Evolutionary conservation across 2,797 vertebrate species (phyloP), one percentile per base, ranked within the genome.

Genomic region (Sebastolobus alascanus): DNA sequence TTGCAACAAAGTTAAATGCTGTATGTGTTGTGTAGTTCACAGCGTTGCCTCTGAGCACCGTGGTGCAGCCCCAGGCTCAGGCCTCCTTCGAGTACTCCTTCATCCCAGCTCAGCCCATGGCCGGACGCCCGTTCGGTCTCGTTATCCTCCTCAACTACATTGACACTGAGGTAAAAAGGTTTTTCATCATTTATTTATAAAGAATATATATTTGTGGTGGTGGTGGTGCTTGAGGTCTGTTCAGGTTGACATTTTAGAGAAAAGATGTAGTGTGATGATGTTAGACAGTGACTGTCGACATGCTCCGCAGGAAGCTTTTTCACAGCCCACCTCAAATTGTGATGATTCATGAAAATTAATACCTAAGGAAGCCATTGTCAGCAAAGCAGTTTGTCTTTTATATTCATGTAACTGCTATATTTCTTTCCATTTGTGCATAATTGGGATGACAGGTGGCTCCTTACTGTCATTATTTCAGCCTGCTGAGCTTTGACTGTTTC

Each of bases 31-130:
- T 90, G 14, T 60, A 96, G 96, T 96, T 96, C 89, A 96, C 96
- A 90, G 95, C 95, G 38, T 68, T 96, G 87, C 89, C 94, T 56
- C 84, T 96, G 89, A 94, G 87, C 88, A 93, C 91, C 0, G 75
- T 94, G 11, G 91, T 96, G 25, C 92, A 87, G 83, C 94, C 95
- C 2, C 76, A 95, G 85, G 90, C 91, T 59, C 96, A 96, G 92
- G 96, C 95, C 8, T 93, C 96, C 72, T 96, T 96, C 10, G 95
- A 96, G 84, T 96, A 96, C 81, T 96, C 95, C 55, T 96, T 96
- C 77, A 95, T 96, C 89, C 95, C 95, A 1, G 94, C 95, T 43
- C 94, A 95, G 85, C 94, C 91, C 20, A 96, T 96, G 95, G 93
- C 95, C 0, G 95, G 95, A 2, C 96, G 95, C 35, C 95, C 95